Percentiles rank a stretch among this genome's conserved stretches.
Evolutionary conservation across 2,888 invertebrate species (phyloP).

Genomic region (Rhyacophila evoluta): DNA sequence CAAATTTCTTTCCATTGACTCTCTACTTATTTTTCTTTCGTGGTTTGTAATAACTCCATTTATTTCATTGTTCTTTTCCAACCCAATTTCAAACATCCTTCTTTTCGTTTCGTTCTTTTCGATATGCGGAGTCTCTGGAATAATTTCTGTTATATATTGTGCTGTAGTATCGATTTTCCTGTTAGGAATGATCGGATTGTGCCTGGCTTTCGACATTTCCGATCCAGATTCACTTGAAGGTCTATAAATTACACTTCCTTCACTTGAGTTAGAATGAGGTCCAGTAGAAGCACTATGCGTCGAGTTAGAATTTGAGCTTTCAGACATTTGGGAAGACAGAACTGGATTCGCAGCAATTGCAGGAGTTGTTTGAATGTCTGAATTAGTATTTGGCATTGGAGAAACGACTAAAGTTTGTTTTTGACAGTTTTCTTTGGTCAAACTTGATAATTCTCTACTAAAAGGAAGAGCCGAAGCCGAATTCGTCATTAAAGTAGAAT

Average conservation of each 20-base stretch:
- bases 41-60: slow-evolving; percentile 26
- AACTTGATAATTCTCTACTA: slow-evolving; percentile 68
- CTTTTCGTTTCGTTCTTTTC: slow-evolving; percentile 67
- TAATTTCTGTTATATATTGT: slow-evolving; percentile 68
- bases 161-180: slow-evolving; percentile 70
- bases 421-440: slow-evolving; percentile 66
- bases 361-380: slow-evolving; percentile 56
- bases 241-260: slow-evolving; percentile 80
- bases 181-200: slow-evolving; percentile 65
- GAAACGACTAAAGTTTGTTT: slow-evolving; percentile 76
- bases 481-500: slow-evolving; percentile 67
- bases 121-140: slow-evolving; percentile 69
- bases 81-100: slow-evolving; percentile 56
- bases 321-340: slow-evolving; percentile 72
- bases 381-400: slow-evolving; percentile 76
- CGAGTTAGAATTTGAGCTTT: slow-evolving; percentile 73
- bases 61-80: slow-evolving; percentile 31
- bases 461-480: slow-evolving; percentile 67
- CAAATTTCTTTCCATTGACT: slow-evolving; percentile 51
- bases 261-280: slow-evolving; percentile 78
- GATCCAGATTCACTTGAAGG: slow-evolving; percentile 80
- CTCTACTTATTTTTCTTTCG: slow-evolving; percentile 48
- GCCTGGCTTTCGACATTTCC: slow-evolving; percentile 68
- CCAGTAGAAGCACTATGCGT: slow-evolving; percentile 75
- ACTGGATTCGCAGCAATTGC: slow-evolving; percentile 43